Conservation (phyloP, 2,113 vertebrate species). For the Cyprinus carpio region DNA sequence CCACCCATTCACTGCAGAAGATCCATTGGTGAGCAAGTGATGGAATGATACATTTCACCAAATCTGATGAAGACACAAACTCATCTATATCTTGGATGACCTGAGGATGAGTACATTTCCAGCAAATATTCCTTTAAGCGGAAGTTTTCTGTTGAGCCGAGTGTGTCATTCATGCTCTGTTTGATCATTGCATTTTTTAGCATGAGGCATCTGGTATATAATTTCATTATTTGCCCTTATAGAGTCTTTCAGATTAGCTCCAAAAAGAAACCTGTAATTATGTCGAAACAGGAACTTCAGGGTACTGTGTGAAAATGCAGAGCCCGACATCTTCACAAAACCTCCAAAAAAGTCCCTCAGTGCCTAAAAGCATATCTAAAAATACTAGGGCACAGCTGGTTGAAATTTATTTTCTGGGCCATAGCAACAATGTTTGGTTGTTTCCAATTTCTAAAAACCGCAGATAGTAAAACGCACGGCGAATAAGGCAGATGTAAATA, state of each 20-base stretch:
- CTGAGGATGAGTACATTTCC: no score
- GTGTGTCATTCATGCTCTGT: not conserved
- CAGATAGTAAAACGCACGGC: slow-evolving; percentile 91
- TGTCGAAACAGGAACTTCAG: slow-evolving; percentile 45
- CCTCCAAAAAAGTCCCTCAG: slow-evolving; percentile 67
- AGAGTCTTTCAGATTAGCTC: slow-evolving; percentile 50
- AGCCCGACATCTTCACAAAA: slow-evolving; percentile 55
- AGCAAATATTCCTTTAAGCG: no score
- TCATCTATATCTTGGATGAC: no score
- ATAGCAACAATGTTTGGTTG: slow-evolving; percentile 93
- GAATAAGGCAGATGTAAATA: slow-evolving; percentile 90
- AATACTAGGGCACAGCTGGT: slow-evolving; percentile 90
- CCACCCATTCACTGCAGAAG: no score
- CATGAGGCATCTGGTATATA: not conserved
- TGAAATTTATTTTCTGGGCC: slow-evolving; percentile 91
- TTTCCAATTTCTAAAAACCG: slow-evolving; percentile 89
- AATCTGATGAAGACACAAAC: no score
- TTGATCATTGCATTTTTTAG: not conserved
- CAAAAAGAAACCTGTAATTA: slow-evolving; percentile 53
- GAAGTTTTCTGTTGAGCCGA: no score
- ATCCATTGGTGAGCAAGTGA: no score
- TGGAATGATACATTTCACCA: no score
- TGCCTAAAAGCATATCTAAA: slow-evolving; percentile 83
- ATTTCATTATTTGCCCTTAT: not conserved
- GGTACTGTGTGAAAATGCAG: slow-evolving; percentile 46